These are phyloP conservation scores for Euphonia xanthogaster DNA, from an alignment of 2,797 vertebrate species.

Conservation along the genomic window DNA sequence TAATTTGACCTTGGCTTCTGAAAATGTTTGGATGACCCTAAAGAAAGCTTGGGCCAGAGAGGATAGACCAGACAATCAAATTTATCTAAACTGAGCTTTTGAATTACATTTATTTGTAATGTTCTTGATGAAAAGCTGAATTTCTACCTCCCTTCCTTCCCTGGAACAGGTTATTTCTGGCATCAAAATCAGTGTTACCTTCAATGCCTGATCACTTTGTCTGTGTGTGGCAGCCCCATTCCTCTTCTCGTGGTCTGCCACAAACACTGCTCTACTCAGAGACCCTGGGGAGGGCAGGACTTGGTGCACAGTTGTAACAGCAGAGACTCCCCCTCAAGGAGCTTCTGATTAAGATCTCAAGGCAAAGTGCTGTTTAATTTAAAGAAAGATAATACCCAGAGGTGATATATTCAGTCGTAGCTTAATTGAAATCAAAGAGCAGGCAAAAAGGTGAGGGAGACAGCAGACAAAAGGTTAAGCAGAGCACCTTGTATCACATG, in stretches of 20 bases:
- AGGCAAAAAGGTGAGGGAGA: background rate
- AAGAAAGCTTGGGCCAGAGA: background rate
- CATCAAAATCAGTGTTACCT: background rate
- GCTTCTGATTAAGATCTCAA: background rate
- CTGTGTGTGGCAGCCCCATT: background rate
- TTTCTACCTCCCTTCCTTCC: background rate
- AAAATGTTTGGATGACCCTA: background rate
- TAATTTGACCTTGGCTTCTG: background rate
- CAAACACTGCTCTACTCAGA: background rate
- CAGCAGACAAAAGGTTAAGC: background rate
- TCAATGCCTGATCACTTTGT: background rate
- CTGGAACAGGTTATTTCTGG: background rate
- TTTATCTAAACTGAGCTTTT: background rate
- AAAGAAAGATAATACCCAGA: background rate
- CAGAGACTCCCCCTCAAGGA: background rate
- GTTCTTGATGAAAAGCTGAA: background rate
- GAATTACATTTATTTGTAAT: background rate
- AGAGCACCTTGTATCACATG: background rate
- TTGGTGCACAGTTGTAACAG: background rate
- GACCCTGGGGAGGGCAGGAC: background rate
- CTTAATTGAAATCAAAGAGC: background rate
- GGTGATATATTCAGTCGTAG: background rate
- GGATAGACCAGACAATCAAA: background rate
- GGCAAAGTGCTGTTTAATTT: background rate
- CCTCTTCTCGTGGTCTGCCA: background rate